Percentiles rank a stretch among this genome's conserved stretches.
Evolutionary conservation across 2,113 vertebrate genomes (phyloP).

Genomic region (Xiphophorus maculatus): DNA sequence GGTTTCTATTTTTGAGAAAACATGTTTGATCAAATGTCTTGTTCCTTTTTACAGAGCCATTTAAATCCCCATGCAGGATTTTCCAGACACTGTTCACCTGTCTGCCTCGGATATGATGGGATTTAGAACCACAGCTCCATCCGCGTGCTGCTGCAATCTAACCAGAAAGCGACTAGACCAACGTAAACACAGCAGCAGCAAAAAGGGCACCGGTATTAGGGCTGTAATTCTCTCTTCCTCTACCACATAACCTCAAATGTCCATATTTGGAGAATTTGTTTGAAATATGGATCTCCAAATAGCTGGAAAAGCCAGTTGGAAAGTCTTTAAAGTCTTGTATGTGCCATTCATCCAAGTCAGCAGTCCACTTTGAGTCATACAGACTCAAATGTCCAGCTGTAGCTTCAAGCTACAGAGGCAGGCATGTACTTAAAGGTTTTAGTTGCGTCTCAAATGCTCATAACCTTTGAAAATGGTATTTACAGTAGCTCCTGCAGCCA

Average conservation of each 20-base stretch:
- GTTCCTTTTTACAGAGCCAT: constrained; percentile 35
- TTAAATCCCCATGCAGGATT: constrained; percentile 43
- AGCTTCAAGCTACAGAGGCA: constrained; percentile 20
- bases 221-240: constrained; percentile 58
- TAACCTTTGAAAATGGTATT: constrained; percentile 62
- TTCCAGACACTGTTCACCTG: constrained; percentile 78
- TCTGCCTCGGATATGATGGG: constrained; percentile 65
- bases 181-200: constrained; percentile 57
- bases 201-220: constrained; percentile 65
- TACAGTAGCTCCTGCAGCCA: constrained; percentile 51
- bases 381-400: constrained; percentile 36
- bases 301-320: constrained; percentile 60
- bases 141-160: constrained; percentile 56
- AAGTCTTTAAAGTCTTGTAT: constrained; percentile 50
- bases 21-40: constrained; percentile 45
- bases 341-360: constrained; percentile 32
- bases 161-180: constrained; percentile 64
- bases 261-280: constrained; percentile 73
- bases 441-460: constrained; percentile 25
- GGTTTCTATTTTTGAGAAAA: constrained; percentile 39
- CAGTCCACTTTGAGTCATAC: constrained; percentile 52
- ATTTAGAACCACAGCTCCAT: constrained; percentile 60
- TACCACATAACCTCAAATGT: constrained; percentile 67
- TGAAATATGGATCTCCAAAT: constrained; percentile 74
- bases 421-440: constrained; percentile 54